Evolutionary conservation across 2,888 invertebrate genomes (phyloP).

Genomic region (Chymomyza procnemis): DNA sequence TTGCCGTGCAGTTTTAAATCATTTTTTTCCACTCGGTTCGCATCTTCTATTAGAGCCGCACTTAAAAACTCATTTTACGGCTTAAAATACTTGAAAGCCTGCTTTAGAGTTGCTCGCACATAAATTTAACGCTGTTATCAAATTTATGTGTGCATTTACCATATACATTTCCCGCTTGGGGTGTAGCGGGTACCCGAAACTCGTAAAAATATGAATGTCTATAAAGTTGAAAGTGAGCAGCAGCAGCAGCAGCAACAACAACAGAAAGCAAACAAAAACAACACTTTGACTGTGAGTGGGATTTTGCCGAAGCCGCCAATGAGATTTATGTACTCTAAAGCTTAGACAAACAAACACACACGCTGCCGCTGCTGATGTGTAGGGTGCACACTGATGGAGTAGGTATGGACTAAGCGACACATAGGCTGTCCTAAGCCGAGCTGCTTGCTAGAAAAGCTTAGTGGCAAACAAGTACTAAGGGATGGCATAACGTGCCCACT

Average conservation of each 20-base stretch:
- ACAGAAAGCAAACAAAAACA: neutral
- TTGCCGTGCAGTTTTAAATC: neutral
- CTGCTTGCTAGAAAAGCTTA: slow-evolving; percentile 20
- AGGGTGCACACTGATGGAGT: slow-evolving; percentile 7
- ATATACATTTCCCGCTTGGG: neutral
- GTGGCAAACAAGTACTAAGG: slow-evolving; percentile 30
- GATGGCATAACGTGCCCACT: neutral
- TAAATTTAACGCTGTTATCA: slow-evolving; percentile 48
- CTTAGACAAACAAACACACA: slow-evolving; percentile 30
- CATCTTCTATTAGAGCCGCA: too few species aligned
- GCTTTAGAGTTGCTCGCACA: neutral
- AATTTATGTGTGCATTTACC: slow-evolving; percentile 69
- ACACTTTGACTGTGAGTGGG: neutral
- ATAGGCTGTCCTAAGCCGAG: neutral
- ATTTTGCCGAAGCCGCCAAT: slow-evolving; percentile 22
- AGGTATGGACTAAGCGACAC: neutral
- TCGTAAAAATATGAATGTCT: slow-evolving; percentile 58
- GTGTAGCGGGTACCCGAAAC: slow-evolving; percentile 64
- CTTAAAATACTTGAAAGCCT: neutral
- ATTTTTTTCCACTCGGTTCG: neutral
- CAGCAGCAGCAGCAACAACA: neutral
- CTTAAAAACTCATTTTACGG: neutral
- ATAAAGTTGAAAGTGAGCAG: slow-evolving; percentile 26
- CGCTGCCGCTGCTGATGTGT: neutral
- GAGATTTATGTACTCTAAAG: slow-evolving; percentile 44